Base-by-base conservation (phyloP, 2,888 invertebrate genomes). In the Idaea dimidiata region DNA sequence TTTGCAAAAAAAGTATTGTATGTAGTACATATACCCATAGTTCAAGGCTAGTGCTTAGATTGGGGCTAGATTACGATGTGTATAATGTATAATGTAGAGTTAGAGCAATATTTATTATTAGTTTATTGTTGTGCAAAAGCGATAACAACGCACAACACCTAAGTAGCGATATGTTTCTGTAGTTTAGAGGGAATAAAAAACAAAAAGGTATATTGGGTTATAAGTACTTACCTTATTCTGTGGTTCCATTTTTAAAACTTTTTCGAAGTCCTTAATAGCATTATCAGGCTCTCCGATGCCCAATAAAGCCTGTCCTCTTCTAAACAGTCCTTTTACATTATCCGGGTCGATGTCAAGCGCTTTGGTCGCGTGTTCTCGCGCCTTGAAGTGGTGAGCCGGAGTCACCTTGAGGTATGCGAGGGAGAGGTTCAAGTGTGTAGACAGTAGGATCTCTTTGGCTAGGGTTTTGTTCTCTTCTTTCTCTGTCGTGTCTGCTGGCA, bases 321-420 rank as follows among this genome's bases (percentile, higher is more conserved):
- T 94, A 87, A 98, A 99, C 32, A 97, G 89, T 0, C 97, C 99
- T 87, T 99, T 99, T 14, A 97, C 96, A 83, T 96, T 98, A 24
- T 93, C 93, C 0, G 94, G 85, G 76, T 97, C 96, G 0, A 96
- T 73, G 62, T 94, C 94, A 5, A 99, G 86, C 0, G 96, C 98
- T 73, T 95, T 95, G 58, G 95, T 94, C 57, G 98, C 97, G 58
- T 95, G 93, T 59, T 95, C 94, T 74, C 94, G 95, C 1, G 96
- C 97, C 72, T 96, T 95, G 57, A 94, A 91, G 72, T 94, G 84
- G 68, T 93, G 89, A n/a, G 93, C 85, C 4, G 96, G 94, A n/a
- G 95, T 93, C 57, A 80, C 85, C 86, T 97, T 98, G 59, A 98
- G 89, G 82, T 96, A 94, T 67, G 97, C 97, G 63, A 98, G 89